Base-by-base conservation (phyloP, 2,888 invertebrate genomes). In the Platerodrilus igneus region DNA sequence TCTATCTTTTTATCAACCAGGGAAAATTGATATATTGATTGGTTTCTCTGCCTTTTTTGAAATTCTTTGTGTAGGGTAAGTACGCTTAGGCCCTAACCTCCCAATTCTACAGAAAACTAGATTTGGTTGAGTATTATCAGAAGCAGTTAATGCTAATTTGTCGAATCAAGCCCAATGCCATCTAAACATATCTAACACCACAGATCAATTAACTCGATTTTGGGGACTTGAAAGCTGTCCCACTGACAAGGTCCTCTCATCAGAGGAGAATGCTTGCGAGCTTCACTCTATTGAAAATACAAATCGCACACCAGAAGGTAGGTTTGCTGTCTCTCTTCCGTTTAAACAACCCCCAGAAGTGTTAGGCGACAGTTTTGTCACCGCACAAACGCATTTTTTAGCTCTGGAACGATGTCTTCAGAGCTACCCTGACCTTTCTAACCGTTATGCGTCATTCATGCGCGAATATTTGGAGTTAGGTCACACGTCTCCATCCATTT, bases 181-280 rank as follows among this genome's bases (percentile, higher is more conserved):
- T n/a, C n/a, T n/a, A n/a, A n/a, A n/a, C n/a, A n/a, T n/a, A n/a
- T n/a, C n/a, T n/a, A n/a, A n/a, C n/a, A n/a, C n/a, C n/a, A n/a
- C n/a, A 8, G 11, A 23, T 5, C 37, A 45, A 27, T 6, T 43
- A 23, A 25, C 30, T 13, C 47, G 45, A 26, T 56, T 57, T 48
- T 59, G 58, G 58, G 47, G 52, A 36, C 31, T 56, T 3, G 54
- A 59, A 41, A 51, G 52, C 35, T 41, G 43, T 7, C 5, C 31
- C 7, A 25, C 1, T 7, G 28, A 32, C 10, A 32, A 9, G 18
- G 4, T 16, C 3, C 3, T 11, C n/a, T 39, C 39, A n/a, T 3
- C 4, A n/a, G 27, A 21, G 6, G 52, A 55, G 14, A 42, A 41
- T 15, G 43, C 44, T 19, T 56, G 51, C 29, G 55, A 55, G 34